Evolutionary conservation across 2,888 invertebrate genomes (phyloP).

Genomic region (Ormyrus nitidulus): DNA sequence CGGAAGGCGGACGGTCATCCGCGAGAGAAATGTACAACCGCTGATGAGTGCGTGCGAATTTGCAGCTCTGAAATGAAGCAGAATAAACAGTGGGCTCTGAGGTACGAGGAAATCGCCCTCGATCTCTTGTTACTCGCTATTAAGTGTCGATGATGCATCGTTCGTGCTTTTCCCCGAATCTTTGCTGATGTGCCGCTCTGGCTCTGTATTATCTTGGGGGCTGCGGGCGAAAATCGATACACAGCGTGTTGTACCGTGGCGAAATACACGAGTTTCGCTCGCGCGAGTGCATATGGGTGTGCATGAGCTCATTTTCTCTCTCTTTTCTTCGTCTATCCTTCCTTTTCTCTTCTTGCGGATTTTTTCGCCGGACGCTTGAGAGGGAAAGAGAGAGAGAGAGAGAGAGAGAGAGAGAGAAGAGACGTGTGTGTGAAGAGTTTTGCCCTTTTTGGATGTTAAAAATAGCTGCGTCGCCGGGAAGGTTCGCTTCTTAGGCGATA

Average conservation of each 20-base stretch:
- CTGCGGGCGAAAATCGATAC: conserved; percentile 52
- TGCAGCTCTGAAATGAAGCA: no score
- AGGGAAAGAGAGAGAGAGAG: conserved; percentile 9
- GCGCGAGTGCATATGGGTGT: conserved; percentile 31
- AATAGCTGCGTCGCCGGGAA: conserved; percentile 51
- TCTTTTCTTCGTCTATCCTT: neutral
- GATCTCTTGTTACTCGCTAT: neutral
- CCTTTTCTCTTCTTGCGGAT: neutral
- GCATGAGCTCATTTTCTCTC: conserved; percentile 22
- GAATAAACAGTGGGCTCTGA: no score
- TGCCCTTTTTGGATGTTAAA: conserved; percentile 51
- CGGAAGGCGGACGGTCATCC: neutral
- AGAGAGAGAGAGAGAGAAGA: neutral
- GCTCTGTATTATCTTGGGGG: conserved; percentile 30
- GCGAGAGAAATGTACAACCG: conserved; percentile 3
- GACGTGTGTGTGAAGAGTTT: conserved; percentile 36
- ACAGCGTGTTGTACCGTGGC: neutral
- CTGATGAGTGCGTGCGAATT: no score
- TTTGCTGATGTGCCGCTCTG: neutral
- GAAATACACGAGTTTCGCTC: conserved; percentile 39
- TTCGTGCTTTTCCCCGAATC: conserved; percentile 11
- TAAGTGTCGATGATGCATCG: neutral
- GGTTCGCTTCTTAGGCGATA: conserved; percentile 25
- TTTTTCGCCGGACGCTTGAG: conserved; percentile 29
- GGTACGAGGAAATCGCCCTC: no score